A percentile compares a stretch with the other conserved stretches of the same genome.
These are phyloP conservation scores for Hoplias malabaricus DNA, from an alignment of 2,113 vertebrate genomes.

Conservation along the genomic window DNA sequence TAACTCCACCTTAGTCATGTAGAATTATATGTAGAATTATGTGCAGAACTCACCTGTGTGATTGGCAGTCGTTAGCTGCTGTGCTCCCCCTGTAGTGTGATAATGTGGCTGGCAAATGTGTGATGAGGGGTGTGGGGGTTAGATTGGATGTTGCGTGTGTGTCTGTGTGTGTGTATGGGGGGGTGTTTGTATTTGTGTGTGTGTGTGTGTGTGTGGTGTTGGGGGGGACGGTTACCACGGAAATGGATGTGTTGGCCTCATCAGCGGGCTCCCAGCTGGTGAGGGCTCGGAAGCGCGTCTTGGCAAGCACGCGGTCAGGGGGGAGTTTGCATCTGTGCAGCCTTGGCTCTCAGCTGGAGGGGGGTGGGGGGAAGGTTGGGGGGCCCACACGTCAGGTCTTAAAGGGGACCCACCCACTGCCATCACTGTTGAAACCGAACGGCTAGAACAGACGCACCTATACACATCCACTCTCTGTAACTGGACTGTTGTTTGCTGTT, in stretches of 20 bases:
- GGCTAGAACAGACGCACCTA: background rate
- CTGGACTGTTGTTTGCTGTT: background rate
- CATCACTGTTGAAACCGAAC: slow-evolving; percentile 9
- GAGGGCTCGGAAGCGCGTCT: slow-evolving; percentile 77
- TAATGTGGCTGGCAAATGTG: slow-evolving; percentile 71
- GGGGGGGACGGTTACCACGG: slow-evolving; percentile 75
- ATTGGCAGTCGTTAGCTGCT: slow-evolving; percentile 60
- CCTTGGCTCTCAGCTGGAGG: slow-evolving; percentile 68
- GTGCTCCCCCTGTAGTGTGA: slow-evolving; percentile 64
- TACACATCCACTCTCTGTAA: background rate
- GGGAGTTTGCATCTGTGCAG: slow-evolving; percentile 84
- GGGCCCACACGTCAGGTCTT: slow-evolving; percentile 49
- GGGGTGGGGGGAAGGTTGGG: slow-evolving; percentile 41
- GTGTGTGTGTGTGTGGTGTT: slow-evolving; percentile 27
- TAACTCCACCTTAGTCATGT: slow-evolving; percentile 41
- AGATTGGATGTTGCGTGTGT: slow-evolving; percentile 58
- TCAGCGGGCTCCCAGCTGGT: slow-evolving; percentile 82
- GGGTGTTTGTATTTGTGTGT: too few relatives aligned
- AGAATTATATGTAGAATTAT: slow-evolving; percentile 49
- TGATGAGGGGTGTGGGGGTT: slow-evolving; percentile 56
- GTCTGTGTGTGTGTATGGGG: slow-evolving; percentile 51
- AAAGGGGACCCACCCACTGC: slow-evolving; percentile 57
- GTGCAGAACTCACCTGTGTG: slow-evolving; percentile 45
- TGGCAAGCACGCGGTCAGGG: slow-evolving; percentile 78
- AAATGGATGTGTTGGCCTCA: slow-evolving; percentile 82